Evolutionary conservation across 2,797 vertebrate species (phyloP).

Genomic region (Enteromius radiatus): DNA sequence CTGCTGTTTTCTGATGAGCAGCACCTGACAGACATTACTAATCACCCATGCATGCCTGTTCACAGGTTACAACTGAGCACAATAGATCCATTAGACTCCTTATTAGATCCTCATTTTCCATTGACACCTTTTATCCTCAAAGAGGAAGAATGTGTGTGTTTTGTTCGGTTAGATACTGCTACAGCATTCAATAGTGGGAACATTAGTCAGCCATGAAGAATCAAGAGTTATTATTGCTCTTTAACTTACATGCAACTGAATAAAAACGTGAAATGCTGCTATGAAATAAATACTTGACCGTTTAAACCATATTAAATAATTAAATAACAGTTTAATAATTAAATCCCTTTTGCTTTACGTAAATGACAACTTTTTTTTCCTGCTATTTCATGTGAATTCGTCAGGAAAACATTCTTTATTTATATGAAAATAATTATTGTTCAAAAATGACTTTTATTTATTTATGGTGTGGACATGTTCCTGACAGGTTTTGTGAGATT

Average conservation of each 20-base stretch:
- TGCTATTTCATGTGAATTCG: background rate
- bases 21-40: slow-evolving; percentile 54
- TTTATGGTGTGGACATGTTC: no score
- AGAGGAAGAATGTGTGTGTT: slow-evolving; percentile 13
- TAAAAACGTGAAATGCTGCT: background rate
- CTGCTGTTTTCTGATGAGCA: slow-evolving; percentile 41
- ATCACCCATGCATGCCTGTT: slow-evolving; percentile 62
- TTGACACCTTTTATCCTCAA: background rate
- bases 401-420: background rate
- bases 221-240: background rate
- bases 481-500: background rate
- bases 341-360: background rate
- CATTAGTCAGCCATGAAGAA: background rate
- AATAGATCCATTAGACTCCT: slow-evolving; percentile 31
- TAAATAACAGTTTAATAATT: background rate
- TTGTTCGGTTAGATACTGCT: background rate
- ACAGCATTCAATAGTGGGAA: background rate
- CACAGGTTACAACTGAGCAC: slow-evolving; percentile 54
- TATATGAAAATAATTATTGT: background rate
- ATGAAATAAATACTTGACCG: background rate
- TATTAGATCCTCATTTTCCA: slow-evolving; percentile 10
- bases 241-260: background rate
- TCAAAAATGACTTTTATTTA: background rate
- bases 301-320: background rate
- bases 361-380: background rate